phyloP scores from a whole-genome alignment of 2,888 invertebrate species.

The Agrenia bidenticulata region DNA sequence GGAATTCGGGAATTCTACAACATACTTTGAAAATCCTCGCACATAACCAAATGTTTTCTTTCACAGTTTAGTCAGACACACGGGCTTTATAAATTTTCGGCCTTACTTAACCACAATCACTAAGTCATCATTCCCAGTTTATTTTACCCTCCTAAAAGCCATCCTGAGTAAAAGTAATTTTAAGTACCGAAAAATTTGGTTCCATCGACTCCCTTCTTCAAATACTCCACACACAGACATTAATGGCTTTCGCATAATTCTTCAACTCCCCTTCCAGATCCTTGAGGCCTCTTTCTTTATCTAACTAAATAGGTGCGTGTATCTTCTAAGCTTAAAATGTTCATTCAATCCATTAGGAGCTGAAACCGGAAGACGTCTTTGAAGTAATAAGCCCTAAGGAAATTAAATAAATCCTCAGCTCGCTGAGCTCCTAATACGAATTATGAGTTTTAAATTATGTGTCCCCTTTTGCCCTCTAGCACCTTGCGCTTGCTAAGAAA shows the following conservation, averaged over 20 bases:
- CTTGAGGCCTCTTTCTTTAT: background rate
- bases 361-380: conserved; percentile 3
- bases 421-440: no score
- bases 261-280: background rate
- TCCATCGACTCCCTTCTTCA: conserved; percentile 7
- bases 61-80: no score
- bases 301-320: background rate
- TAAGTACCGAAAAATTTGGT: background rate
- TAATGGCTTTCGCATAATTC: conserved; percentile 14
- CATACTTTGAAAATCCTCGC: no score
- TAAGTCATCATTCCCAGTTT: background rate
- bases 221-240: background rate
- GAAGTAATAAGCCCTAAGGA: no score
- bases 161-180: background rate
- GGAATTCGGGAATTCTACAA: no score
- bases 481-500: no score
- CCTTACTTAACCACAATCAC: background rate
- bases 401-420: no score
- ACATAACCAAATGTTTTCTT: no score
- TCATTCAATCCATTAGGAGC: conserved; percentile 4
- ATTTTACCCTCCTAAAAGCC: background rate
- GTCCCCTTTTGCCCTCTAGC: no score
- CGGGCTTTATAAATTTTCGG: no score
- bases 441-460: no score
- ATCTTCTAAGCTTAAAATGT: no score